phyloP scores from a whole-genome alignment of 2,888 invertebrate genomes.

The Phoronis australis region DNA sequence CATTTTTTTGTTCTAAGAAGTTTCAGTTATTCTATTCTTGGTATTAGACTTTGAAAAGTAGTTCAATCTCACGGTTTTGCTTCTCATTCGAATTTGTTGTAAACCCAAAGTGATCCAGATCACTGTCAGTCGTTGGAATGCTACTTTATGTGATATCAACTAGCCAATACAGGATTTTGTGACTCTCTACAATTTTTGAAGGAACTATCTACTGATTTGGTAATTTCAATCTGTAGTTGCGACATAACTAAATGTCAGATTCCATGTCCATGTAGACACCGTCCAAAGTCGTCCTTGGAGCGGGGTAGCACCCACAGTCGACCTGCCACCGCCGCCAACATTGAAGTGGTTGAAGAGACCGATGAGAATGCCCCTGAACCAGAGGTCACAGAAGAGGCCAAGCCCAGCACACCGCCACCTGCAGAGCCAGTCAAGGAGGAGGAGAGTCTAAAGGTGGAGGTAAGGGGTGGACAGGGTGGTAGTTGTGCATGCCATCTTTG shows the following conservation, averaged over 20 bases:
- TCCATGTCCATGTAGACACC: constrained; percentile 24
- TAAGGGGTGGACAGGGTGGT: no score
- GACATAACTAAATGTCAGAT: neutral
- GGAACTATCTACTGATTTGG: neutral
- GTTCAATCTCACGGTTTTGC: no score
- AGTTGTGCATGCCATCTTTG: no score
- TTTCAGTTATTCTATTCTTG: no score
- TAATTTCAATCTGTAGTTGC: neutral
- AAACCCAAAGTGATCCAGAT: no score
- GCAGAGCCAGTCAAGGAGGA: neutral
- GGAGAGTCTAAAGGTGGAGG: constrained; percentile 4
- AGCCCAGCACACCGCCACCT: constrained; percentile 2
- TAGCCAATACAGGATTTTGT: no score
- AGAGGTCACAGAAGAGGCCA: constrained; percentile 5
- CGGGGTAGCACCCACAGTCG: constrained; percentile 41
- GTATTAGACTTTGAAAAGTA: no score
- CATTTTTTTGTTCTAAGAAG: no score
- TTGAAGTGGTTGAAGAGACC: constrained; percentile 39
- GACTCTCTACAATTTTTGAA: no score
- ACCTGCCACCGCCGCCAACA: constrained; percentile 30
- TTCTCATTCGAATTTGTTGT: no score
- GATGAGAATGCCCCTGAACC: constrained; percentile 40
- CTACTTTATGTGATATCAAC: neutral
- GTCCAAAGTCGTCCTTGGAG: constrained; percentile 44
- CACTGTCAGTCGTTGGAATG: no score